Evolutionary conservation across 2,888 invertebrate genomes (phyloP).

Genomic region (Pollenia labialis): DNA sequence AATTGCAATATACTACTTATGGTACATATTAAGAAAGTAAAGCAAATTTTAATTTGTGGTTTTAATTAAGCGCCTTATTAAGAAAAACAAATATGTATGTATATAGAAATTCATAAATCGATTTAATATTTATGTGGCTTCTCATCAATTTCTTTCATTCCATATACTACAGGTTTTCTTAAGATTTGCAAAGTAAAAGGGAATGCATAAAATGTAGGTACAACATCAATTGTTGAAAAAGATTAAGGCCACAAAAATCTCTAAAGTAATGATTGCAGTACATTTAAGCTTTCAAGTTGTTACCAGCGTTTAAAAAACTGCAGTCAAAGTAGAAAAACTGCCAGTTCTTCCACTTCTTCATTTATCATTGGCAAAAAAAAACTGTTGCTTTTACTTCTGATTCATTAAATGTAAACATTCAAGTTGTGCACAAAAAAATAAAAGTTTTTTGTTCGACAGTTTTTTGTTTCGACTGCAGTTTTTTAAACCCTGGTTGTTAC

Average conservation of each 20-base stretch:
- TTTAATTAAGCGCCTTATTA: conserved; percentile 36
- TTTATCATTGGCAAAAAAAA: too few species aligned
- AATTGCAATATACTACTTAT: conserved; percentile 9
- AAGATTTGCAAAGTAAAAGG: not conserved
- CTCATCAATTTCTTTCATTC: conserved; percentile 22
- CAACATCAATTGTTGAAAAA: conserved; percentile 11
- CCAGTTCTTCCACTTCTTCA: too few species aligned
- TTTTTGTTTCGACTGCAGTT: too few species aligned
- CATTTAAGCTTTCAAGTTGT: not conserved
- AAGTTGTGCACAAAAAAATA: too few species aligned
- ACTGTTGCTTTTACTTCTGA: too few species aligned
- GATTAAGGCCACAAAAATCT: conserved; percentile 9
- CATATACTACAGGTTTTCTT: not conserved
- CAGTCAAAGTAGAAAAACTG: too few species aligned
- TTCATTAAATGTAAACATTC: too few species aligned
- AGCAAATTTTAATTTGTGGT: conserved; percentile 26
- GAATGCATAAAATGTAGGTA: not conserved
- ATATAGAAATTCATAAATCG: conserved; percentile 11
- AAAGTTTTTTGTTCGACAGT: too few species aligned
- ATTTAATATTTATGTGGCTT: conserved; percentile 6
- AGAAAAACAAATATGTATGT: not conserved
- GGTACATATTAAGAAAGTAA: conserved; percentile 26
- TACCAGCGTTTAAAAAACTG: too few species aligned
- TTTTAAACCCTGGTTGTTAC: too few species aligned
- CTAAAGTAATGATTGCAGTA: not conserved